phyloP scores from a whole-genome alignment of 2,888 invertebrate species.

The Linyphia triangularis region DNA sequence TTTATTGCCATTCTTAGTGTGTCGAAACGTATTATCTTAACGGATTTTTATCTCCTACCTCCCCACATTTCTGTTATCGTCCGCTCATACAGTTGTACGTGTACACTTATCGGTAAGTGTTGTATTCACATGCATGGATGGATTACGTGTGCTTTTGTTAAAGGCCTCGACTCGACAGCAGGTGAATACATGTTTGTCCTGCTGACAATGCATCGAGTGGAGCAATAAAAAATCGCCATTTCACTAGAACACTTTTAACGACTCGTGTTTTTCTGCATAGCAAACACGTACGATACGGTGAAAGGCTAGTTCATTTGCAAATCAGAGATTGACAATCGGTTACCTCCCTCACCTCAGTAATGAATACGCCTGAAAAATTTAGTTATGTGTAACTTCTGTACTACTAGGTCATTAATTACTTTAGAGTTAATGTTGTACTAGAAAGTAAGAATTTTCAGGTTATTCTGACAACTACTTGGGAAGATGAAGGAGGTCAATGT shows the following conservation, averaged over 20 bases:
- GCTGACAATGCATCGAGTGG: slow-evolving; percentile 63
- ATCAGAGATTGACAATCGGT: no score
- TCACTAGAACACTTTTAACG: not conserved
- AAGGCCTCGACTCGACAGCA: slow-evolving; percentile 58
- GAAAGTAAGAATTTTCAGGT: no score
- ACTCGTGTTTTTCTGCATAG: slow-evolving; percentile 8
- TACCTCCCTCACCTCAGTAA: no score
- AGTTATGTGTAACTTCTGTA: no score
- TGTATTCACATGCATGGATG: slow-evolving; percentile 33
- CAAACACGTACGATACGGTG: not conserved
- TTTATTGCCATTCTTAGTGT: not conserved
- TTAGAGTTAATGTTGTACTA: no score
- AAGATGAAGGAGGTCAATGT: no score
- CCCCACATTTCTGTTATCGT: slow-evolving; percentile 29
- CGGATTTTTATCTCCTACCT: not conserved
- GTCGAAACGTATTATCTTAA: not conserved
- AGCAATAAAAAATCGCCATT: slow-evolving; percentile 55
- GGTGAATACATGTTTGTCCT: slow-evolving; percentile 67
- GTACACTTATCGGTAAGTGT: slow-evolving; percentile 47
- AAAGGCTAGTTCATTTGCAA: no score
- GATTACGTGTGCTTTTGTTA: slow-evolving; percentile 32
- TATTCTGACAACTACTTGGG: no score
- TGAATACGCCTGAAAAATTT: no score
- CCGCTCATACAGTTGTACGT: not conserved
- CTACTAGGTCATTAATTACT: no score